Evolutionary conservation across 2,113 vertebrate genomes (phyloP).

Genomic region (Prunella himalayana): DNA sequence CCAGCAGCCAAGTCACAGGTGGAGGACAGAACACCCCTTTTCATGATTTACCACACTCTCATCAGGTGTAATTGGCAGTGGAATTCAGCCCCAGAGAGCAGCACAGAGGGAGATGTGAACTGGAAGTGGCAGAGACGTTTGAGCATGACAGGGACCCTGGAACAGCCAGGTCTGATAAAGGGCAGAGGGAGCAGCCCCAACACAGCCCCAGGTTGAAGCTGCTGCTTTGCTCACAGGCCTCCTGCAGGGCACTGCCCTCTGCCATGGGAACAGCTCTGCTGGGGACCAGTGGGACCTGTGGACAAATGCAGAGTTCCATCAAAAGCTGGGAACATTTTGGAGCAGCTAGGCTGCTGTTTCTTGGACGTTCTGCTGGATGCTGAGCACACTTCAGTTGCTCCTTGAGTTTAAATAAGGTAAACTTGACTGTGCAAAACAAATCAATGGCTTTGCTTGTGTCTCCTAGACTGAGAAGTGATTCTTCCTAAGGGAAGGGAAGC

Average conservation of each 20-base stretch:
- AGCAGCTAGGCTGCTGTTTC: not conserved
- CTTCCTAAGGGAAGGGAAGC: not conserved
- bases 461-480: not conserved
- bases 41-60: not conserved
- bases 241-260: not conserved
- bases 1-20: not conserved
- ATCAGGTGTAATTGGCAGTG: too few species aligned
- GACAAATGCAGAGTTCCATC: not conserved
- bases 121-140: not conserved
- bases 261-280: not conserved
- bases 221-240: not conserved
- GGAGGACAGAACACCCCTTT: not conserved
- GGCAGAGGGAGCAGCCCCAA: not conserved
- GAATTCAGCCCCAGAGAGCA: not conserved
- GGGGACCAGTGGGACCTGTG: not conserved
- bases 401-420: constrained; percentile 20
- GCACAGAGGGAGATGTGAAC: not conserved
- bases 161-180: not conserved
- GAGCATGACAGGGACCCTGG: not conserved
- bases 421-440: not conserved
- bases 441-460: not conserved
- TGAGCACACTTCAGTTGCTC: not conserved
- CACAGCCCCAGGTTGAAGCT: not conserved
- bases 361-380: not conserved
- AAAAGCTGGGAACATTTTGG: not conserved